Base-by-base conservation (phyloP, 2,113 vertebrate species). In the Alouatta palliata region DNA sequence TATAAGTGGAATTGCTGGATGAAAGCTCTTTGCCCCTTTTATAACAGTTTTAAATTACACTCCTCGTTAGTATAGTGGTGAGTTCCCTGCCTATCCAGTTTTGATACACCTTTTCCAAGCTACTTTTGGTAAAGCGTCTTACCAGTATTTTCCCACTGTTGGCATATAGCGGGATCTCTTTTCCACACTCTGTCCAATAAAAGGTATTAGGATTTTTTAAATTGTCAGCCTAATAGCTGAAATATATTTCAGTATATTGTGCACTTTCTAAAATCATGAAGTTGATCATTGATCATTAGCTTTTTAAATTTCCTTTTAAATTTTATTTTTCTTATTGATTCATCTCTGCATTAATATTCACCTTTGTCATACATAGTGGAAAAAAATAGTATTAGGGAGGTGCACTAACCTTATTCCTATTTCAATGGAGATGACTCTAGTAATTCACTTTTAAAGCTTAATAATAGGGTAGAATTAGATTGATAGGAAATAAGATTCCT, bases 361-460 rank as follows among this genome's bases (percentile, higher is more conserved):
- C 2, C 1, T 80, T 73, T 90, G 19, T 83, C 17, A 47, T 27
- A 40, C 19, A 17, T 47, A 77, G 1, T 77, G 27, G 47, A 87
- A 86, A 73, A 73, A 61, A 58, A 54, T 35, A 2, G 9, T 71
- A 6, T 45, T 49, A n/a, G 80, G 40, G 54, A 89, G 43, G 12
- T 77, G 6, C 2, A 23, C 16, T 92, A 49, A 32, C 21, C 13
- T 19, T 86, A 45, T 40, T 94, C 21, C 61, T 91, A 84, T 95
- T 97, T 91, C 25, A 61, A 0, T 23, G 64, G 21, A 86, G 84
- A 30, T 70, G 13, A 81, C 43, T 54, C 2, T 70, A 40, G 70
- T 83, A 49, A 80, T 73, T 95, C 21, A 82, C 25, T 83, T 96
- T 83, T 96, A 58, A 96, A 82, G 13, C 3, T 54, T 81, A 25